phyloP scores from a whole-genome alignment of 2,113 vertebrate species.

The Hipposideros armiger region DNA sequence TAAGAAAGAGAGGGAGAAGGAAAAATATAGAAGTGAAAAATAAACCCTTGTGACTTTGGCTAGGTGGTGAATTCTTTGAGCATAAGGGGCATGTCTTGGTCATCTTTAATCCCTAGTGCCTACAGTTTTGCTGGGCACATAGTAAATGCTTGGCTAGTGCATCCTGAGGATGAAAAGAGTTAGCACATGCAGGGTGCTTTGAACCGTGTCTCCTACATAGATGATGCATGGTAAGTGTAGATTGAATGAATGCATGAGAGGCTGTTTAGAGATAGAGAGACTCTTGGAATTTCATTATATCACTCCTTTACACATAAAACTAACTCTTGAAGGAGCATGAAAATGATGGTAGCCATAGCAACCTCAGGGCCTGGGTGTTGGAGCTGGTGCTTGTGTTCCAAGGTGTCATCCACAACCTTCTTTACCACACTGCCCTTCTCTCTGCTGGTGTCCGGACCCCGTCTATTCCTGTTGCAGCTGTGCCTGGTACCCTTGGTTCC shows the following conservation, averaged over 20 bases:
- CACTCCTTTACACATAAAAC: background rate
- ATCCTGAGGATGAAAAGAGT: background rate
- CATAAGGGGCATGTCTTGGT: background rate
- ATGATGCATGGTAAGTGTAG: background rate
- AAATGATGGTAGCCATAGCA: background rate
- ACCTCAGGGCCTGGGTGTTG: background rate
- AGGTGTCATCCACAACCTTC: background rate
- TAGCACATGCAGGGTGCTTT: background rate
- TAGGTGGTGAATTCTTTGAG: background rate
- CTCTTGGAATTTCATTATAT: constrained; percentile 1
- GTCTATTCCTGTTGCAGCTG: background rate
- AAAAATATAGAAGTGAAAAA: background rate
- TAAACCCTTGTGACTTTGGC: background rate
- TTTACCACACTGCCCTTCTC: constrained; percentile 59
- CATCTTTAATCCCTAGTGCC: background rate
- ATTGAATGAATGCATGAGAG: background rate
- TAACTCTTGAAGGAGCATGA: background rate
- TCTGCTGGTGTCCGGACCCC: constrained; percentile 52
- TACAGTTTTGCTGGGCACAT: background rate
- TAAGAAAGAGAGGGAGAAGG: constrained; percentile 4
- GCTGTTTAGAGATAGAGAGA: constrained; percentile 13
- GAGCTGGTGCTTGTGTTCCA: background rate
- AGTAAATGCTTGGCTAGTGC: background rate
- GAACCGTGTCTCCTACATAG: background rate
- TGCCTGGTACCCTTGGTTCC: background rate